A percentile compares a stretch with the other conserved stretches of the same genome.
Evolutionary conservation across 2,113 vertebrate genomes (phyloP).

Genomic region (Tychaedon coryphoeus): DNA sequence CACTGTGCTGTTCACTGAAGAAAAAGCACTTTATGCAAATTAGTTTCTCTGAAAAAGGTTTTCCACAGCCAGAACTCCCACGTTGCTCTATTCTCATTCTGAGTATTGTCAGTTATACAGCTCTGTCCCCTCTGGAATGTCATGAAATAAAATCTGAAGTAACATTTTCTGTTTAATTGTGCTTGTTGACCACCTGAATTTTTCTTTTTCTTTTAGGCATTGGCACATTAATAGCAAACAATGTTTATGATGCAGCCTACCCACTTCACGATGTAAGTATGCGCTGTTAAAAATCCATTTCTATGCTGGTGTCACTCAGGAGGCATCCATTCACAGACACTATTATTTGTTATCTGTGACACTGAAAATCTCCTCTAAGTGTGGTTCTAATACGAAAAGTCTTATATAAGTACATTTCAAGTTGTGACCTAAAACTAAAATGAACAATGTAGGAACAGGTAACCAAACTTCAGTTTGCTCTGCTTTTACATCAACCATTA

Average conservation of each 20-base stretch:
- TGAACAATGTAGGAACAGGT: background rate
- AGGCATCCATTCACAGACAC: background rate
- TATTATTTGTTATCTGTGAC: background rate
- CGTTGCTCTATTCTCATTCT: background rate
- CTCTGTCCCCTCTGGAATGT: background rate
- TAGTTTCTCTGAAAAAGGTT: background rate
- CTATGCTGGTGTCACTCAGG: background rate
- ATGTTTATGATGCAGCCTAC: conserved; percentile 91
- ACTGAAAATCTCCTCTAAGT: background rate
- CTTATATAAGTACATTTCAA: background rate
- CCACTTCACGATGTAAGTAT: conserved; percentile 93
- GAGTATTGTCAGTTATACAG: background rate
- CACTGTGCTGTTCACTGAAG: background rate
- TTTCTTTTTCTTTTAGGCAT: conserved; percentile 79
- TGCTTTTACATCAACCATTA: background rate
- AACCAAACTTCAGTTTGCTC: background rate
- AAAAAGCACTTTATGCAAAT: background rate
- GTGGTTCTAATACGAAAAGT: background rate
- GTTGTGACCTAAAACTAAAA: background rate
- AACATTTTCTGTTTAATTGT: background rate
- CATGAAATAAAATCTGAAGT: background rate
- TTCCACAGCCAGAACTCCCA: background rate
- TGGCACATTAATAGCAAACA: conserved; percentile 88
- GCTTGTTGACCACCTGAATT: background rate
- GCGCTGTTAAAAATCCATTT: background rate